Base-by-base conservation (phyloP, 2,888 invertebrate species). In the Ceriagrion tenellum region DNA sequence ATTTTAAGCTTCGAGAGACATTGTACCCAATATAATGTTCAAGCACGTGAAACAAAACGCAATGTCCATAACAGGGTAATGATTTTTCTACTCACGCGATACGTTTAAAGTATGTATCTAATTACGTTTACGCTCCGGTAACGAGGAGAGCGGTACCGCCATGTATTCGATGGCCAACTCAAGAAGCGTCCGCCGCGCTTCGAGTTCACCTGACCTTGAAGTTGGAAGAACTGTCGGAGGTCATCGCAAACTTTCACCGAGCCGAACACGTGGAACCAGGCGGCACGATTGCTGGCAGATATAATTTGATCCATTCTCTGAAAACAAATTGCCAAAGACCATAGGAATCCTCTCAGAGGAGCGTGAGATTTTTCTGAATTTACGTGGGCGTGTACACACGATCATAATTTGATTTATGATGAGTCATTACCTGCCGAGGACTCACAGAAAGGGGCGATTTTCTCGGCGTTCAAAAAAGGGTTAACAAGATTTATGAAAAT, bases 151-250 rank as follows among this genome's bases (percentile, higher is more conserved):
- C 18, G 81, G 81, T 81, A 81, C 81, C 2, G 81, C 81, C 81
- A 81, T 81, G 3, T 3, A 35, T 10, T 16, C 16, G 35, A 81
- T 35, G 81, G 81, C n/a, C 18, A 81, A 81, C 69, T 8, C 2
- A 26, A n/a, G 81, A 35, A 81, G 35, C n/a, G 81, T 16, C 81
- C 35, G 26, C 26, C 16, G 81, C 81, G 26, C 30, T 35, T 18
- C 26, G 81, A 81, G 81, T 30, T 81, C 18, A 35, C n/a, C 30
- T 81, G 81, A 81, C 81, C 81, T 81, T 81, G 81, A 81, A n/a
- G 81, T 16, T 81, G 81, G 13, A 20, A 18, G 81, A 30, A 16
- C 81, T 30, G 81, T 10, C 10, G 69, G 69, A 69, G 69, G 69
- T 69, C 69, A 69, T 10, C 10, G 30, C 6, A 18, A 81, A 35